Base-by-base conservation (phyloP, 2,113 vertebrate species). In the Dasyornis broadbenti region DNA sequence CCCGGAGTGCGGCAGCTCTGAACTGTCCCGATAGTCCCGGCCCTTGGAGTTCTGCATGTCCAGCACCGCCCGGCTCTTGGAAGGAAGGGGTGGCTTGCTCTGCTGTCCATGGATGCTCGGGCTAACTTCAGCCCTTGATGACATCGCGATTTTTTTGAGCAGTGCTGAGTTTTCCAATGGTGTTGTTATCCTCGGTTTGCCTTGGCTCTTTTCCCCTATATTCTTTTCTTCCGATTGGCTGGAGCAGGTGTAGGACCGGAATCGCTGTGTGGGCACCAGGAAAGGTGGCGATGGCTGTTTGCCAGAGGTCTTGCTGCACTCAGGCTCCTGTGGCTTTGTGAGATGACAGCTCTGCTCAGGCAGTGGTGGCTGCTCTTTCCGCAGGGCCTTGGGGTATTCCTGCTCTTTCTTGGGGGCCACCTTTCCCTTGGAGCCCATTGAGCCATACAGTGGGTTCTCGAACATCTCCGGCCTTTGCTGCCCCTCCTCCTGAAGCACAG, bases 401-500 rank as follows among this genome's bases (percentile, higher is more conserved):
- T 98, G 98, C 42, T 99, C 99, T 75, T 98, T 99, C 94, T 84
- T 77, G 57, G 96, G 47, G 13, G 47, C 44, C 8, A 42, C 71
- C 59, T 98, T 96, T 54, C 98, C 94, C 82, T 96, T 97, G 22
- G 94, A 94, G 54, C 57, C 95, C 98, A 98, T 98, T 5, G 98
- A 98, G 30, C 98, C 99, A 0, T 99, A 99, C 8, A 99, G 98
- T 0, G 99, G 99, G 95, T 99, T 99, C 82, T 99, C 99, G 19
- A 99, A 99, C 99, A 99, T 99, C 97, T 98, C 99, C 0, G 98
- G 97, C 85, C 90, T 97, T 6, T 92, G 68, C 59, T 90, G 96
- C 4, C 83, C 95, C 17, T 98, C 97, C 33, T 98, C 98, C 52
- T 56, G 92, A 10, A 92, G 77, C 72, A 59, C 47, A 40, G 92